Percentiles rank a stretch among this genome's conserved stretches.
These are phyloP conservation scores for Dione vanillae DNA, from an alignment of 2,888 invertebrate genomes.

Conservation along the genomic window DNA sequence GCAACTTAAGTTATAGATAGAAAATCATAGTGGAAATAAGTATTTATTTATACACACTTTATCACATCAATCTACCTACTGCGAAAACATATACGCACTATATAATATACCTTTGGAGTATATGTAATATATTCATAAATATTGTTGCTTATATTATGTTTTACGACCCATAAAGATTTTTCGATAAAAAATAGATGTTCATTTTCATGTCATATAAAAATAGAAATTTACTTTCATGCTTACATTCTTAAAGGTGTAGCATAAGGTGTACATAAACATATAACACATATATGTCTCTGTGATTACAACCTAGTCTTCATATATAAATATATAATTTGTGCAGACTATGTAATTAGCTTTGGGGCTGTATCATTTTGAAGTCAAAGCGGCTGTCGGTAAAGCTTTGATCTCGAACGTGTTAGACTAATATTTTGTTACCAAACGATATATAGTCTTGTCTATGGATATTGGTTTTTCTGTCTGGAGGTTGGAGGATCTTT, in stretches of 20 bases:
- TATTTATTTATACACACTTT: too few species aligned
- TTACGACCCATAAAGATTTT: neutral
- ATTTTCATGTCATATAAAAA: neutral
- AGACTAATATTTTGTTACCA: slow-evolving; percentile 24
- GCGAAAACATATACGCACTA: too few species aligned
- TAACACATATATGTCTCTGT: neutral
- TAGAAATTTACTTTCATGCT: neutral
- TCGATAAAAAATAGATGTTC: neutral
- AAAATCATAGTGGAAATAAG: too few species aligned
- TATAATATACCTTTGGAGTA: too few species aligned
- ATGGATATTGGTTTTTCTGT: neutral
- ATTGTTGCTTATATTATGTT: neutral
- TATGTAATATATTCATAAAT: too few species aligned
- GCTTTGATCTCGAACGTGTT: slow-evolving; percentile 41
- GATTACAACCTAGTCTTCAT: slow-evolving; percentile 24
- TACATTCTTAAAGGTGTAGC: neutral
- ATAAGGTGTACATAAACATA: neutral
- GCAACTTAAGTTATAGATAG: too few species aligned
- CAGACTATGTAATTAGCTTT: slow-evolving; percentile 40
- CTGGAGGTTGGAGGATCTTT: neutral
- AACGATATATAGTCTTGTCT: slow-evolving; percentile 5
- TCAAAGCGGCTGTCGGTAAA: slow-evolving; percentile 26
- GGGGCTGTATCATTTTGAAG: slow-evolving; percentile 36
- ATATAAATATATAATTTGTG: slow-evolving; percentile 28
- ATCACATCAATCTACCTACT: too few species aligned